Conservation (phyloP, 2,888 invertebrate species). For the Palloptera scutellata region DNA sequence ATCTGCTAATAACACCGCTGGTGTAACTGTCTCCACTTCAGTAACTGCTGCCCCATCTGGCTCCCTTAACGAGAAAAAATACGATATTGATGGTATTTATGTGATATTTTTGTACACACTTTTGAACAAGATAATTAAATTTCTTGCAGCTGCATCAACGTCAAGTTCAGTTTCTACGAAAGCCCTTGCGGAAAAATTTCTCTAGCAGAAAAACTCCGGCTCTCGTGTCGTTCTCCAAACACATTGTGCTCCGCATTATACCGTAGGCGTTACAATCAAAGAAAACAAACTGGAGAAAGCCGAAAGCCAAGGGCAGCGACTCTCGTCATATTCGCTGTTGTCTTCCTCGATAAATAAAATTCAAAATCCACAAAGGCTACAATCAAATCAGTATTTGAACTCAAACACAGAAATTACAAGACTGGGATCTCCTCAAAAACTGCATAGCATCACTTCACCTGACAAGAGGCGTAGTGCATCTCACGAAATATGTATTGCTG, state of each 20-base stretch:
- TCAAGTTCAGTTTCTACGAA: slow-evolving; percentile 68
- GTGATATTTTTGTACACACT: too few species aligned
- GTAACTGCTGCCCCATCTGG: slow-evolving; percentile 36
- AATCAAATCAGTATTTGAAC: slow-evolving; percentile 26
- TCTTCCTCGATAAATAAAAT: slow-evolving; percentile 42
- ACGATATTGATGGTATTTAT: slow-evolving; percentile 50
- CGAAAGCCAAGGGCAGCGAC: slow-evolving; percentile 48
- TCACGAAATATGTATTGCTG: slow-evolving; percentile 36
- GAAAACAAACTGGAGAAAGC: slow-evolving; percentile 38
- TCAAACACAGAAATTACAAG: slow-evolving; percentile 12
- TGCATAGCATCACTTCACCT: slow-evolving; percentile 26
- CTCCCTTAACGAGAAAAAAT: slow-evolving; percentile 51
- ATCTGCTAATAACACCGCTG: slow-evolving; percentile 29
- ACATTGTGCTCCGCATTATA: too few species aligned
- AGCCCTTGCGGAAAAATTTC: slow-evolving; percentile 60
- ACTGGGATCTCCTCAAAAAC: slow-evolving; percentile 24
- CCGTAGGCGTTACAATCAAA: neutral
- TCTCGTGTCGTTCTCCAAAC: slow-evolving; percentile 52
- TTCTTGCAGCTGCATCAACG: slow-evolving; percentile 63
- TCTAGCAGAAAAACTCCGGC: slow-evolving; percentile 64
- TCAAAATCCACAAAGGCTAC: slow-evolving; percentile 9
- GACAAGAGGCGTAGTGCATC: neutral
- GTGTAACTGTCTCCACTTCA: slow-evolving; percentile 24
- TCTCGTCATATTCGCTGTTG: slow-evolving; percentile 45
- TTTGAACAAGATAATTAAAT: slow-evolving; percentile 19